phyloP scores from a whole-genome alignment of 2,888 invertebrate genomes.

The Helobdella robusta region DNA sequence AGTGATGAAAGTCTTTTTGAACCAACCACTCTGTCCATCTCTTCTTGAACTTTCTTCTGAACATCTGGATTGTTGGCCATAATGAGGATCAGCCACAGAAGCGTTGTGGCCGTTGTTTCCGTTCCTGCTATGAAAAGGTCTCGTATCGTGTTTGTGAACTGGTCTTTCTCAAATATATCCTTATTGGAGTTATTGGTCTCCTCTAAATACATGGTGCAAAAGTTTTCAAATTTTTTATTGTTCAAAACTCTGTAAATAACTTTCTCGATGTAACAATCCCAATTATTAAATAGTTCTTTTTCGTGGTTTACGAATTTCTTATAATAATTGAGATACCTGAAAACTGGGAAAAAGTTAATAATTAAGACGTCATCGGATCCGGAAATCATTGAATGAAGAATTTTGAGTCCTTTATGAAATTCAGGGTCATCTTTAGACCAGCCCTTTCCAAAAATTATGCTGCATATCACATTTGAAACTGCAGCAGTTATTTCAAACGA shows the following conservation, averaged over 20 bases:
- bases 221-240: no score
- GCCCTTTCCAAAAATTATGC: conserved; percentile 9
- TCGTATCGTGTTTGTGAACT: not conserved
- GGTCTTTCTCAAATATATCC: conserved; percentile 6
- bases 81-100: conserved; percentile 8
- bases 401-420: not conserved
- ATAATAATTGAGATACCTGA: conserved; percentile 11
- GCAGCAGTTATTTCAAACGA: not conserved
- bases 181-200: not conserved
- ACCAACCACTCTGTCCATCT: conserved; percentile 14
- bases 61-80: conserved; percentile 19
- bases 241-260: not conserved
- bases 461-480: conserved; percentile 5
- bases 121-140: conserved; percentile 16
- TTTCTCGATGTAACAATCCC: not conserved
- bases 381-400: not conserved
- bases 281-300: no score
- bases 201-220: no score
- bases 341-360: conserved; percentile 7
- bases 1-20: conserved; percentile 10
- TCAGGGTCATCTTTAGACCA: not conserved
- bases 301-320: not conserved
- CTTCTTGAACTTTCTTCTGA: conserved; percentile 2
- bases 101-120: conserved; percentile 5
- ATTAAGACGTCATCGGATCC: not conserved